A percentile compares a stretch with the other conserved stretches of the same genome.
Conservation (phyloP, 2,797 vertebrate species). For the Merluccius polli region DNA sequence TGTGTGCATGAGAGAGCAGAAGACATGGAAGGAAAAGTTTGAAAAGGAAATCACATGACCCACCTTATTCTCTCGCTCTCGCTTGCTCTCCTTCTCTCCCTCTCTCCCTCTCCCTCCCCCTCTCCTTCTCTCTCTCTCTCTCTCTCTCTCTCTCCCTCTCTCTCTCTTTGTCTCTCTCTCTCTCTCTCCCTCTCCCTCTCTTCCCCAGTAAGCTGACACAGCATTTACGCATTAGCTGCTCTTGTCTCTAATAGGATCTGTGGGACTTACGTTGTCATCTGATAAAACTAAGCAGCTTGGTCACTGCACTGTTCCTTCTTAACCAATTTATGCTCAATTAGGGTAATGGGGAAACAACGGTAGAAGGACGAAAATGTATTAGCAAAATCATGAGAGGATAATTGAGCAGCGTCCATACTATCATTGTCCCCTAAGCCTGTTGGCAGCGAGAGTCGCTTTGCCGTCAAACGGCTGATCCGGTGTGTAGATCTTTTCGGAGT, state of each 20-base stretch:
- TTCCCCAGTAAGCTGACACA: slow-evolving; percentile 78
- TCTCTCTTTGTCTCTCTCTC: slow-evolving; percentile 21
- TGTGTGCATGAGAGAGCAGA: not conserved
- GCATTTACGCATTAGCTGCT: slow-evolving; percentile 84
- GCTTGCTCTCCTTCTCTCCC: slow-evolving; percentile 22
- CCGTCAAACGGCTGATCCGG: not conserved
- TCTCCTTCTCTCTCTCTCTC: slow-evolving; percentile 22
- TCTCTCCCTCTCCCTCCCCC: slow-evolving; percentile 5
- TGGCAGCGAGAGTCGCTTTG: slow-evolving; percentile 15
- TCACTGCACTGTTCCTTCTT: slow-evolving; percentile 79
- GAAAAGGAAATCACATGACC: slow-evolving; percentile 40
- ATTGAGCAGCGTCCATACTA: slow-evolving; percentile 48
- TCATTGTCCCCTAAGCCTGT: slow-evolving; percentile 27
- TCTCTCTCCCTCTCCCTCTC: slow-evolving; percentile 16
- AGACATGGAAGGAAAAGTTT: not conserved
- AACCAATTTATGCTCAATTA: slow-evolving; percentile 86
- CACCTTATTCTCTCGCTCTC: slow-evolving; percentile 8
- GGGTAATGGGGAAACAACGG: slow-evolving; percentile 79
- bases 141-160: slow-evolving; percentile 7
- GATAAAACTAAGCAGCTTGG: slow-evolving; percentile 88
- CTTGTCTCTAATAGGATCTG: slow-evolving; percentile 87
- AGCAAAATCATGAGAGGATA: slow-evolving; percentile 67
- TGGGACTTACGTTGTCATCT: slow-evolving; percentile 85
- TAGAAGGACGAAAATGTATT: slow-evolving; percentile 74
- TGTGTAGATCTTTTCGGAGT: too few species aligned